Conservation (phyloP, 2,797 vertebrate species). For the Chelon labrosus region DNA sequence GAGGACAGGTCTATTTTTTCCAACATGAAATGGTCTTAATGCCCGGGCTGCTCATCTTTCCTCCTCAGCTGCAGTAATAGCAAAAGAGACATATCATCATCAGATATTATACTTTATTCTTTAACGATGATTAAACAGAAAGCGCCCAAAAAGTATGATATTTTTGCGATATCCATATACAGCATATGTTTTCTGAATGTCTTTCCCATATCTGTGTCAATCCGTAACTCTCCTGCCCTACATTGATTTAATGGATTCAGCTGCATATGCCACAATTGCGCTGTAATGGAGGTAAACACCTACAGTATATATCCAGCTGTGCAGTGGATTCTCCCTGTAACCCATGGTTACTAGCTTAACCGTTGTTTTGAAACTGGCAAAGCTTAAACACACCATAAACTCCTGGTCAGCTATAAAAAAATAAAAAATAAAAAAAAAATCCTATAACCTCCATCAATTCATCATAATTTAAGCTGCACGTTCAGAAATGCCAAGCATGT, state of each 20-base stretch:
- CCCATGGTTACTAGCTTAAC: background rate
- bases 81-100: constrained; percentile 18
- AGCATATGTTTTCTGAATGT: background rate
- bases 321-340: background rate
- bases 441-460: background rate
- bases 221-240: constrained; percentile 10
- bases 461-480: background rate
- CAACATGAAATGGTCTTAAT: constrained; percentile 44
- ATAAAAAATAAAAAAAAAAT: background rate
- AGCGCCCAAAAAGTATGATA: background rate
- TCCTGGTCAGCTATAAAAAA: background rate
- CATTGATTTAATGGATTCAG: constrained; percentile 27
- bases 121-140: background rate
- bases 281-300: background rate
- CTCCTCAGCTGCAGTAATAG: constrained; percentile 18
- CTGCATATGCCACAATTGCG: constrained; percentile 11
- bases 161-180: background rate
- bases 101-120: background rate
- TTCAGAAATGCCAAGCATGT: background rate
- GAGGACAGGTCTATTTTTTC: constrained; percentile 45
- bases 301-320: background rate
- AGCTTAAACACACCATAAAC: background rate
- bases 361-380: background rate
- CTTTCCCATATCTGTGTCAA: background rate
- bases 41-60: constrained; percentile 29